These are phyloP conservation scores for Scaptomyza parva DNA, from an alignment of 2,888 invertebrate species.

Conservation along the genomic window DNA sequence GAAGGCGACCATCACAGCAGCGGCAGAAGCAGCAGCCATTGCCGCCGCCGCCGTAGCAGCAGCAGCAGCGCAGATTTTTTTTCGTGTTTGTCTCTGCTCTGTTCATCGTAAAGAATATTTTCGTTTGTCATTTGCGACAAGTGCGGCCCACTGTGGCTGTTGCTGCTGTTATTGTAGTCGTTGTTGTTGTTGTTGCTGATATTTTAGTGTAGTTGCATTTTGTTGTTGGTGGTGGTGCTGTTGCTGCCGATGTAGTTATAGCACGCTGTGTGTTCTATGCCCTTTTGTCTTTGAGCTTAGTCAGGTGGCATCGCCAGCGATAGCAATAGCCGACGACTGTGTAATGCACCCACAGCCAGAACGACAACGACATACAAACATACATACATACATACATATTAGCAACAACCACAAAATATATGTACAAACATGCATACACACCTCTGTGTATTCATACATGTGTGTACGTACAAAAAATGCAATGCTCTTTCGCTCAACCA, in stretches of 20 bases:
- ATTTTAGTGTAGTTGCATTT: constrained; percentile 28
- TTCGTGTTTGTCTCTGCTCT: constrained; percentile 36
- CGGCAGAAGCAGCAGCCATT: constrained; percentile 6
- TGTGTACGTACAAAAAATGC: constrained; percentile 56
- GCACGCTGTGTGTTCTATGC: constrained; percentile 48
- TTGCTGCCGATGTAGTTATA: constrained; percentile 37
- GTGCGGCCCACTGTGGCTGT: constrained; percentile 53
- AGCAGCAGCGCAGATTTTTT: constrained; percentile 37
- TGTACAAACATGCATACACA: constrained; percentile 6
- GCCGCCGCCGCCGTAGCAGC: constrained; percentile 2
- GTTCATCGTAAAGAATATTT: constrained; percentile 49
- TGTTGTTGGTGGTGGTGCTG: constrained; percentile 31
- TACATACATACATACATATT: constrained; percentile 7
- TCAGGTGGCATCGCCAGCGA: constrained; percentile 37
- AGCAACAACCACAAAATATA: constrained; percentile 26
- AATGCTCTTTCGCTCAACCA: constrained; percentile 50
- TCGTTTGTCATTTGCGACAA: constrained; percentile 79
- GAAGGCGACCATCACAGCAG: constrained; percentile 27
- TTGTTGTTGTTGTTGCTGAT: constrained; percentile 31
- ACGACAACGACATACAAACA: constrained; percentile 31
- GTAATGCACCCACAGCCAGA: constrained; percentile 68
- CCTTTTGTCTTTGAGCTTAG: constrained; percentile 63
- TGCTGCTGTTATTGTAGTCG: constrained; percentile 23
- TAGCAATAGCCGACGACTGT: constrained; percentile 38
- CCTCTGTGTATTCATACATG: constrained; percentile 1